phyloP scores from a whole-genome alignment of 2,797 vertebrate genomes.

The Gallinago nigripennis region DNA sequence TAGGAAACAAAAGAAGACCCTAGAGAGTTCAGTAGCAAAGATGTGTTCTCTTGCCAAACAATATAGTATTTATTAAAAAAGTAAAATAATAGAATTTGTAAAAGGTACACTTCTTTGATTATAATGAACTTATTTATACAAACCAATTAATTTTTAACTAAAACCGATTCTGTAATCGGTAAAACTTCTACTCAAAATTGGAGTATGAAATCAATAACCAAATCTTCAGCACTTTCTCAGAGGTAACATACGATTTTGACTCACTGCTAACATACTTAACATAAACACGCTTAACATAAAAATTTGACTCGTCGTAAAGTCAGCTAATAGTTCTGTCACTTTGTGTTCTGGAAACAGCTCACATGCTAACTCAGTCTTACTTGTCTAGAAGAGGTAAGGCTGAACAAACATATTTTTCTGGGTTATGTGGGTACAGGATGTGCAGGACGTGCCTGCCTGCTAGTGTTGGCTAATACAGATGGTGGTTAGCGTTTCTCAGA shows the following conservation, averaged over 20 bases:
- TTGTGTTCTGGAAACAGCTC: background rate
- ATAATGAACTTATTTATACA: background rate
- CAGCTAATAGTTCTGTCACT: background rate
- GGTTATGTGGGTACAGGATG: background rate
- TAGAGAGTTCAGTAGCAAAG: background rate
- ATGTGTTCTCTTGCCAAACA: background rate
- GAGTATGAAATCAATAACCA: background rate
- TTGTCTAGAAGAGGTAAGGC: background rate
- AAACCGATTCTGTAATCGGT: background rate
- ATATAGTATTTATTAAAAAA: background rate
- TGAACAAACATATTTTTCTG: background rate
- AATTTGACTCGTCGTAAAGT: background rate
- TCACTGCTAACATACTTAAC: background rate
- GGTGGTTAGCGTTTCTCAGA: background rate
- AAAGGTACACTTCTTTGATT: accelerated
- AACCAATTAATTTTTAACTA: background rate
- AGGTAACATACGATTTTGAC: background rate
- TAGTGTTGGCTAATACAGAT: background rate
- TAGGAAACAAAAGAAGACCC: background rate
- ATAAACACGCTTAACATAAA: background rate
- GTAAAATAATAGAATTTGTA: background rate
- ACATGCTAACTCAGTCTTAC: background rate
- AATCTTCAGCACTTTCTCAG: background rate
- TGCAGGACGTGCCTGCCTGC: background rate
- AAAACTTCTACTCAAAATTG: background rate